Base-by-base conservation (phyloP, 2,888 invertebrate genomes). In the Eretmocerus hayati region DNA sequence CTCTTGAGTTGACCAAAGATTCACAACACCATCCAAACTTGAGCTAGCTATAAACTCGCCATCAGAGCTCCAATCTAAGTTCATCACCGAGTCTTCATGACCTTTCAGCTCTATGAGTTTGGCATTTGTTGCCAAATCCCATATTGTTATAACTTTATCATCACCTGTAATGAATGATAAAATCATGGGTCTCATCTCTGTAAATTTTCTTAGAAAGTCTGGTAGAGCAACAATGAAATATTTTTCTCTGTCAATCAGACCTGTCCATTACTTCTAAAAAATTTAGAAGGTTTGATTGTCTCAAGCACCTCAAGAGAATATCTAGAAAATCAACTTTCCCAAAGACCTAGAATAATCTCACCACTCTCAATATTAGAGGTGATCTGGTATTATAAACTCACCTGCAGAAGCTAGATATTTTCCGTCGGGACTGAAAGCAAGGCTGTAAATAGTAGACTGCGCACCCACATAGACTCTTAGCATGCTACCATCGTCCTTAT, bases 341-440 rank as follows among this genome's bases (percentile, higher is more conserved):
- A n/a, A n/a, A n/a, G n/a, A n/a, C n/a, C n/a, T n/a, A n/a, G n/a
- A n/a, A n/a, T n/a, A n/a, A n/a, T n/a, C n/a, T n/a, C n/a, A n/a
- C n/a, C n/a, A n/a, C n/a, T n/a, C n/a, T n/a, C n/a, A n/a, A n/a
- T n/a, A n/a, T n/a, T n/a, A n/a, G n/a, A n/a, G n/a, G n/a, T n/a
- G n/a, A n/a, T n/a, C n/a, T n/a, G n/a, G n/a, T n/a, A n/a, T n/a
- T n/a, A 9, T 26, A 26, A 21, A 51, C 56, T 66, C 71, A 85
- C 90, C 91, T 31, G 87, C 89, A 57, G 87, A 87, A 11, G 91
- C 91, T 46, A 95, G 74, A 67, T 83, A 82, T 63, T 85, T 81
- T 37, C 95, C 94, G 63, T 85, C 80, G 0, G 90, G 87, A 66
- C 90, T 87, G 74, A 93, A 94, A 20, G 85, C 83, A 48, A 94